Conservation (phyloP, 1,140 invertebrate species). For the Archegozetes longisetosus region DNA sequence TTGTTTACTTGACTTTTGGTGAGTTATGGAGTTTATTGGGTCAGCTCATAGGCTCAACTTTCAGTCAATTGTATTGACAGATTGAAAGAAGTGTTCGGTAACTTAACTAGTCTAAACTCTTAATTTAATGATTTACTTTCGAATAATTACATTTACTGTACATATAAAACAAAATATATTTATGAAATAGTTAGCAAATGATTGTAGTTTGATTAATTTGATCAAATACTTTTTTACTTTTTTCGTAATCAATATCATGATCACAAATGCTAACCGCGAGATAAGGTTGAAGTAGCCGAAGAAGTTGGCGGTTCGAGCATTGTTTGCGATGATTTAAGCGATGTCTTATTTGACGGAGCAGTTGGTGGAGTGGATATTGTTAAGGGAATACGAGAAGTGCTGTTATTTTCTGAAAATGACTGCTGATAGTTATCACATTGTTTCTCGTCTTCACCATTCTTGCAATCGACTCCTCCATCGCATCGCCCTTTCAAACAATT, state of each 20-base stretch:
- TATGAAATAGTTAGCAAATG: too few relatives aligned
- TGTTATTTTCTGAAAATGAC: not conserved
- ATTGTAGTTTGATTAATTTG: too few relatives aligned
- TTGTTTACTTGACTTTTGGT: too few relatives aligned
- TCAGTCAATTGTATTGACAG: too few relatives aligned
- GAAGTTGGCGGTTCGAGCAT: not conserved
- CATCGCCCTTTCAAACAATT: not conserved
- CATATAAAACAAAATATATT: too few relatives aligned
- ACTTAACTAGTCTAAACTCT: too few relatives aligned
- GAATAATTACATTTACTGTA: too few relatives aligned
- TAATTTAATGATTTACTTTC: too few relatives aligned
- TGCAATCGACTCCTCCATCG: constrained; percentile 4
- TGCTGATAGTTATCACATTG: not conserved
- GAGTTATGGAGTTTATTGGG: too few relatives aligned
- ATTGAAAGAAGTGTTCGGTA: too few relatives aligned
- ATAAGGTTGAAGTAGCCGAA: not conserved
- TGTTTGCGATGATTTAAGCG: not conserved
- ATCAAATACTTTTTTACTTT: too few relatives aligned
- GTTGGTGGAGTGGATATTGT: not conserved
- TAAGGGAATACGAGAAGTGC: not conserved
- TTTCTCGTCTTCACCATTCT: constrained; percentile 2
- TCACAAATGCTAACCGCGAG: not conserved
- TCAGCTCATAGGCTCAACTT: too few relatives aligned
- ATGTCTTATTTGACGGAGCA: not conserved
- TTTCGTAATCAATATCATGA: not conserved